Evolutionary conservation across 1,140 invertebrate species (phyloP).

Genomic region (Trypoxylus dichotomus): DNA sequence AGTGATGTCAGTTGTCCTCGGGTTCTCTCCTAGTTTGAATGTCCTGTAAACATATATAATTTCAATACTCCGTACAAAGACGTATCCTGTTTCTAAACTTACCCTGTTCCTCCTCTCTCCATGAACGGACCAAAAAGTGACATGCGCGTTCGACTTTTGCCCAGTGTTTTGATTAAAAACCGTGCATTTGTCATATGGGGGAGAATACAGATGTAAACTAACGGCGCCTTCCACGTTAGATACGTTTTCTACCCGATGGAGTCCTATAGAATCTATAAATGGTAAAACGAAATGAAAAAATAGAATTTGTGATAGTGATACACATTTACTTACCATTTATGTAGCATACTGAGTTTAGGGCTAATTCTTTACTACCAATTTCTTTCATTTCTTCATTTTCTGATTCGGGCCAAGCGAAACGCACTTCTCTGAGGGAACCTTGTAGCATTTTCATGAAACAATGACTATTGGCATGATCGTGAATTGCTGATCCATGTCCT

Average conservation of each 20-base stretch:
- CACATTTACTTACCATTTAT: conserved; percentile 83
- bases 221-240: conserved; percentile 86
- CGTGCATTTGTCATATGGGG: conserved; percentile 86
- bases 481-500: conserved; percentile 91
- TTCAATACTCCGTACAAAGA: too few relatives aligned
- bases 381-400: conserved; percentile 60
- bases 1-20: conserved; percentile 40
- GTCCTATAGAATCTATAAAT: conserved; percentile 81
- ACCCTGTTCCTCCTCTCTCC: conserved; percentile 60
- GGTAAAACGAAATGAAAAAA: neutral
- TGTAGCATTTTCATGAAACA: conserved; percentile 95
- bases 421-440: conserved; percentile 70
- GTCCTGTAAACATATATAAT: conserved; percentile 35
- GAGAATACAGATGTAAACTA: conserved; percentile 94
- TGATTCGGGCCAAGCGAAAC: conserved; percentile 72
- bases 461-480: conserved; percentile 94
- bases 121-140: conserved; percentile 92
- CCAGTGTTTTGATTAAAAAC: conserved; percentile 93
- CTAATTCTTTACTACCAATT: conserved; percentile 64
- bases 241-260: conserved; percentile 95
- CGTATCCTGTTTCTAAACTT: neutral
- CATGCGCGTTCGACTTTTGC: conserved; percentile 64
- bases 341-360: conserved; percentile 84
- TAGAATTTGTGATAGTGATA: neutral
- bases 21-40: conserved; percentile 40